These are phyloP conservation scores for Oscheius myriophilus DNA, from an alignment of 2,888 invertebrate species.

Conservation along the genomic window DNA sequence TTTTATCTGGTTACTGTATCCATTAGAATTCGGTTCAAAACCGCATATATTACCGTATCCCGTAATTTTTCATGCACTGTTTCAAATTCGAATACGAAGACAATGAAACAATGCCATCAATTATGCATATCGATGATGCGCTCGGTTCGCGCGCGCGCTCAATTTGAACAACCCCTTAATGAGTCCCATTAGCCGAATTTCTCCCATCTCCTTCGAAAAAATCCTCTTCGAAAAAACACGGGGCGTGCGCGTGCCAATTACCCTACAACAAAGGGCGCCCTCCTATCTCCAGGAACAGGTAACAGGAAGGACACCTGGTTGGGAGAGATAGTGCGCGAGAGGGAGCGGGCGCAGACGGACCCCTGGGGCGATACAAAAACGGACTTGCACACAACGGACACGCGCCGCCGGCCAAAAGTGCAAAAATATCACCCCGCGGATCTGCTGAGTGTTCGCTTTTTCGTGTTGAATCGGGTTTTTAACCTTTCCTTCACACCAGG, in stretches of 20 bases:
- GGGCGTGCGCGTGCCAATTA: slow-evolving; percentile 6
- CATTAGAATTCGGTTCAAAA: too few relatives aligned
- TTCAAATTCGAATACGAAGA: background rate
- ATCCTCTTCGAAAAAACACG: background rate
- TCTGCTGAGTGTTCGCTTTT: too few relatives aligned
- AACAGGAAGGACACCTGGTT: background rate
- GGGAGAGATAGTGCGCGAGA: background rate
- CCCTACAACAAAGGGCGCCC: background rate
- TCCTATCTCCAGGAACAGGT: background rate
- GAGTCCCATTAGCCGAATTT: background rate
- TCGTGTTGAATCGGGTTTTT: too few relatives aligned
- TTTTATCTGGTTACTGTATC: too few relatives aligned
- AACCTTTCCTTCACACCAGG: too few relatives aligned
- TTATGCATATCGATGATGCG: background rate
- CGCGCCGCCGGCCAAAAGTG: too few relatives aligned
- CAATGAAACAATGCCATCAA: slow-evolving; percentile 7
- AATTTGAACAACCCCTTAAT: background rate
- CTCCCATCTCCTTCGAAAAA: background rate
- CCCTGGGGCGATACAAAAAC: slow-evolving; percentile 1
- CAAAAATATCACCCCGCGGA: too few relatives aligned
- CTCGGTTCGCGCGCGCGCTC: background rate
- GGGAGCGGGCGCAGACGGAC: background rate
- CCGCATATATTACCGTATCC: background rate
- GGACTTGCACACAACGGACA: background rate
- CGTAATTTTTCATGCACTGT: background rate